Conservation (phyloP, 2,113 vertebrate species). For the Ranitomeya imitator region DNA sequence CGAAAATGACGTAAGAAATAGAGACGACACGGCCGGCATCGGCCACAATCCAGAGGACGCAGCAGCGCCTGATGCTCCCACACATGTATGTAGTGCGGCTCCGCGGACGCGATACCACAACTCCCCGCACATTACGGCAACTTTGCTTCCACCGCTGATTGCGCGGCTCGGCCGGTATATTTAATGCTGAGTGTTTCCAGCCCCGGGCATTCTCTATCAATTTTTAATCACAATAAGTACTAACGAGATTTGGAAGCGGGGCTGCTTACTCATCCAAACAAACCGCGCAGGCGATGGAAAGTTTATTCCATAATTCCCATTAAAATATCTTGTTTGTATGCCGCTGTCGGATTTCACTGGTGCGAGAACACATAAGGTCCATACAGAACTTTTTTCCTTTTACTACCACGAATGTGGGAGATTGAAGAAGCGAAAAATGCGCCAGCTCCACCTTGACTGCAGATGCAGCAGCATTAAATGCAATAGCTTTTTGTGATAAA, state of each 20-base stretch:
- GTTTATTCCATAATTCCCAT: constrained; percentile 16
- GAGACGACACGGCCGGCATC: neutral
- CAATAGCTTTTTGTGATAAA: too few species aligned
- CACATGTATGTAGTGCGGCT: neutral
- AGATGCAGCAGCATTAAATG: too few species aligned
- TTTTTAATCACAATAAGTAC: constrained; percentile 54
- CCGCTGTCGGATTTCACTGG: neutral
- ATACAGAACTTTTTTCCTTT: neutral
- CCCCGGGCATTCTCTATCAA: constrained; percentile 45
- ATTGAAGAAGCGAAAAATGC: too few species aligned
- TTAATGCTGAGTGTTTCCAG: constrained; percentile 27
- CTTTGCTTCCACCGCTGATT: neutral
- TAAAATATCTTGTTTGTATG: neutral
- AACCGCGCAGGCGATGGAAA: constrained; percentile 29
- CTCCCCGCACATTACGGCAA: neutral
- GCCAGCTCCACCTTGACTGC: too few species aligned
- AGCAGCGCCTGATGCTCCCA: too few species aligned
- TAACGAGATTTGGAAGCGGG: constrained; percentile 49
- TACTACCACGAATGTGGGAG: neutral
- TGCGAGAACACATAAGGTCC: neutral
- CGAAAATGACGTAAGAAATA: neutral
- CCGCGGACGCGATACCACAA: neutral
- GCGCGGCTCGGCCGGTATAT: neutral
- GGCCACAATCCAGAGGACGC: neutral
- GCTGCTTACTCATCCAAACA: constrained; percentile 47